Evolutionary conservation across 37 sponge, comb jelly and placozoan genomes (phyloP), one percentile per base, ranked within the genome.

Genomic region (Spongilla lacustris): DNA sequence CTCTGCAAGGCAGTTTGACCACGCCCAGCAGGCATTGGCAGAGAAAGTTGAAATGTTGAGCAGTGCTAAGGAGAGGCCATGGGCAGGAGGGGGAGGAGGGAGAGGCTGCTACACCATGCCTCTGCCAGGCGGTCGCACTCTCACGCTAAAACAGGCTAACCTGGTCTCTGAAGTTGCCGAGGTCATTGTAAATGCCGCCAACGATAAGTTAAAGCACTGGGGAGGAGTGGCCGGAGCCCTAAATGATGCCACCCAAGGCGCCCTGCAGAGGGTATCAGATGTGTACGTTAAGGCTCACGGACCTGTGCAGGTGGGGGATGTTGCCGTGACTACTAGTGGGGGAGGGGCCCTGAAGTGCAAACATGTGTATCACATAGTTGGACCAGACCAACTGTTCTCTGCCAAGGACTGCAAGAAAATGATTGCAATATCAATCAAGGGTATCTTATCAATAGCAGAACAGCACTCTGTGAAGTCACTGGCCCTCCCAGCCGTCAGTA

Each of bases 161-260:
- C 81, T 94, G 6, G 85, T 88, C 21, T 35, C 71, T 27, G 91
- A 94, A 41, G 29, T 88, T 10, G 89, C 80, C 5, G 84, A 78
- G 23, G 80, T 78, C 32, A 91, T 94, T 35, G 94, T 94, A 19
- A 94, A 90, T 77, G 91, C 94, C 30, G 94, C 94, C n/a, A 94
- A 94, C 74, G 67, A 35, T 0, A 28, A 35, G 13, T 82, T 94
- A 0, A 31, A 71, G 29, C 94, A 90, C 69, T 79, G 67, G n/a
- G 91, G 84, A 46, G 94, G 94, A 25, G 91, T 94, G 23, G 94
- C 94, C 9, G 83, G 67, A 30, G 94, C 94, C 23, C 75, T 94
- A 10, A 69, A 85, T 85, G 35, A 36, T 46, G 94, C 94, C 35
- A 90, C 90, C 71, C 23, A 75, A 49, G 84, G 84, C 19, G 81